A percentile compares a stretch with the other conserved stretches of the same genome.
These are phyloP conservation scores for Hedychridium roseum DNA, from an alignment of 2,888 invertebrate species.

Conservation along the genomic window DNA sequence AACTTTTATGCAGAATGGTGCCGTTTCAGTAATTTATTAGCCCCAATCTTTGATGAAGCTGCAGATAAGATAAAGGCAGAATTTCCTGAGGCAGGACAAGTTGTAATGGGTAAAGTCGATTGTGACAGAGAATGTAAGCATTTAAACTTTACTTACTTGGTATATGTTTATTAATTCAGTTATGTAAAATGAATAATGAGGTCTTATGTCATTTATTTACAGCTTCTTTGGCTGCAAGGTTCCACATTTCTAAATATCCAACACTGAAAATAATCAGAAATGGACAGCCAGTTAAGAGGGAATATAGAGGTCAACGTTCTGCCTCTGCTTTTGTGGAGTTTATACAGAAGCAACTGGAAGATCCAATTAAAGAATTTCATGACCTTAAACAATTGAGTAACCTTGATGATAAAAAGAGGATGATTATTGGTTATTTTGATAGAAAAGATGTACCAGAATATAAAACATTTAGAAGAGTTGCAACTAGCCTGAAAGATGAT, in stretches of 20 bases:
- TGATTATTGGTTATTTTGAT: constrained; percentile 92
- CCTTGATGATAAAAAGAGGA: constrained; percentile 81
- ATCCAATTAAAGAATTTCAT: constrained; percentile 82
- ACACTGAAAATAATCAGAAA: constrained; percentile 94
- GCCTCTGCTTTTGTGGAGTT: constrained; percentile 90
- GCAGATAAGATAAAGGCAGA: constrained; percentile 83
- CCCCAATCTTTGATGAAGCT: constrained; percentile 96
- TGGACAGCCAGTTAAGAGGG: constrained; percentile 88
- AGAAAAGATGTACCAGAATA: constrained; percentile 82
- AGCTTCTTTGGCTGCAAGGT: constrained; percentile 83
- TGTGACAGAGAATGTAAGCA: constrained; percentile 89
- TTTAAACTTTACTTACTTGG: not conserved
- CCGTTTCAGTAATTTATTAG: constrained; percentile 95
- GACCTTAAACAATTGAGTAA: constrained; percentile 76
- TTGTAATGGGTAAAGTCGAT: constrained; percentile 96
- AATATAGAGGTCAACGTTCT: constrained; percentile 89
- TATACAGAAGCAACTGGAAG: constrained; percentile 87
- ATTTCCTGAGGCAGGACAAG: constrained; percentile 82
- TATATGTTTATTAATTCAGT: not conserved
- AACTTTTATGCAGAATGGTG: constrained; percentile 99
- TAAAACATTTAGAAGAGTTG: constrained; percentile 80
- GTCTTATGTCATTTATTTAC: constrained; percentile 42
- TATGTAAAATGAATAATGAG: not conserved
- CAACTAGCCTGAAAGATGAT: constrained; percentile 91
- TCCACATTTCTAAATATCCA: constrained; percentile 98